phyloP scores from a whole-genome alignment of 2,797 vertebrate species.

The Hapalemur alaotrensis region DNA sequence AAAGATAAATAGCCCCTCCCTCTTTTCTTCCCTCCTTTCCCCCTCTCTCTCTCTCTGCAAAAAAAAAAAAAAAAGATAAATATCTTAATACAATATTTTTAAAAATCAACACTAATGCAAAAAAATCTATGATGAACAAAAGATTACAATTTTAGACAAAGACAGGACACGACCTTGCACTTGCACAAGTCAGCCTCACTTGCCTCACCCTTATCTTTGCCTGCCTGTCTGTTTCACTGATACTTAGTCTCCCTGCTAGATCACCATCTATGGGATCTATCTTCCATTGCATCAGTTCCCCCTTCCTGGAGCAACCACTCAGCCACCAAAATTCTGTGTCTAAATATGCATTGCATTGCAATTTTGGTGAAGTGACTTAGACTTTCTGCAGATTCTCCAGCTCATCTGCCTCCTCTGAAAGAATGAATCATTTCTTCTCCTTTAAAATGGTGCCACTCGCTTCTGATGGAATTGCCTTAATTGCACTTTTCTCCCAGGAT shows the following conservation, averaged over 20 bases:
- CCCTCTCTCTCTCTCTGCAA: too few relatives aligned
- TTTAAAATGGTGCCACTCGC: background rate
- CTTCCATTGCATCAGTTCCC: background rate
- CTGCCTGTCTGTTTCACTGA: background rate
- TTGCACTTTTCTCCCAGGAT: background rate
- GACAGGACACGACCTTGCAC: too few relatives aligned
- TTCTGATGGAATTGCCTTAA: background rate
- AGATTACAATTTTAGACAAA: background rate
- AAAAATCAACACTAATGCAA: background rate
- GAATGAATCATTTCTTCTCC: background rate
- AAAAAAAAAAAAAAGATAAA: background rate
- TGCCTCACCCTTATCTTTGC: background rate
- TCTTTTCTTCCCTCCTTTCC: too few relatives aligned
- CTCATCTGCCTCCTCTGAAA: background rate
- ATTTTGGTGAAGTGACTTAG: background rate
- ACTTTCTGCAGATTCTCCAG: background rate
- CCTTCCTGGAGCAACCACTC: background rate
- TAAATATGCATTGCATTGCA: background rate
- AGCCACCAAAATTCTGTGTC: background rate
- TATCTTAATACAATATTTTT: background rate
- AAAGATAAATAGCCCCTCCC: background rate
- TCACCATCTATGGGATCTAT: background rate
- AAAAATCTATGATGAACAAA: background rate
- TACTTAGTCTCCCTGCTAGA: background rate
- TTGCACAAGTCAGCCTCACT: rapidly evolving